These are phyloP conservation scores for Tautogolabrus adspersus DNA, from an alignment of 2,113 vertebrate genomes.

Conservation along the genomic window DNA sequence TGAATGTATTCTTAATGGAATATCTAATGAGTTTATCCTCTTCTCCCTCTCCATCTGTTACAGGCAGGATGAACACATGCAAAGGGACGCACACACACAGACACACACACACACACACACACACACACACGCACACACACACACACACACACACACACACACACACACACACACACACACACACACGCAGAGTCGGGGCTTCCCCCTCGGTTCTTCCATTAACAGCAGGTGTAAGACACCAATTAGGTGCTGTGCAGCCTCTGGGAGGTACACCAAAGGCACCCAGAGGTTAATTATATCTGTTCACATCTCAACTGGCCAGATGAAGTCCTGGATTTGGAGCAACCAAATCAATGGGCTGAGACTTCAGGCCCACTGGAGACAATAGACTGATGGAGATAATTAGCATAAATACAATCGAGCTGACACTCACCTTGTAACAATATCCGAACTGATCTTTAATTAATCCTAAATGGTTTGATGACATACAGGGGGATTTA, in stretches of 20 bases:
- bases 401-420: conserved; percentile 42
- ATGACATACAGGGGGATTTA: background rate
- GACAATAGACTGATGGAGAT: conserved; percentile 23
- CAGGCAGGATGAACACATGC: conserved; percentile 28
- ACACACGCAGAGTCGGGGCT: conserved; percentile 15
- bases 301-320: conserved; percentile 49
- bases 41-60: conserved; percentile 68
- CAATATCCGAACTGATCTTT: conserved; percentile 29
- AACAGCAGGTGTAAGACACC: conserved; percentile 65
- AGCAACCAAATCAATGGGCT: conserved; percentile 8
- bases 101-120: no score
- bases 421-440: conserved; percentile 18
- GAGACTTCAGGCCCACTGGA: conserved; percentile 14
- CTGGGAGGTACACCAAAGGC: conserved; percentile 35
- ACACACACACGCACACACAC: no score
- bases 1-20: conserved; percentile 72
- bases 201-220: conserved; percentile 41
- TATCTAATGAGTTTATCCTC: conserved; percentile 61
- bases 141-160: no score
- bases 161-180: conserved; percentile 15
- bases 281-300: conserved; percentile 68
- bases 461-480: conserved; percentile 35
- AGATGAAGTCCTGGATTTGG: conserved; percentile 14
- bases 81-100: no score
- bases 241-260: conserved; percentile 60